Evolutionary conservation across 1,140 invertebrate genomes (phyloP), one percentile per base, ranked within the genome.

Genomic region (Zaprionus kolodkinae): DNA sequence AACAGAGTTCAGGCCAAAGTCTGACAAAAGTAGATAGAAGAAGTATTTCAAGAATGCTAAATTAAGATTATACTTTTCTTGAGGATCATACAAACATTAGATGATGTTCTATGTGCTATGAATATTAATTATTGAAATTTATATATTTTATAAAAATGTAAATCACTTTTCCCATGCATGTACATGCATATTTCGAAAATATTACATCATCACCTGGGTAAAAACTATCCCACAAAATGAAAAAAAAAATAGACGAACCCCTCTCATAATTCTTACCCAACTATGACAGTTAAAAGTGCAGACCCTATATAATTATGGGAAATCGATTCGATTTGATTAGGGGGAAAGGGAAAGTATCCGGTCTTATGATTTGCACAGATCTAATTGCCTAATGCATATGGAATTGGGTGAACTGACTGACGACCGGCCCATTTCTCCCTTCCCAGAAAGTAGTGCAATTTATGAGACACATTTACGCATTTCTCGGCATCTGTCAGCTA

Each of bases 311-410:
- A 82, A 86, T 86, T 72, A 50, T 76, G 11, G 9, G 43, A 81
- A 79, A 82, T 82, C 70, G 72, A 86, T 87, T 87, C 70, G 65
- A 79, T 79, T 85, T 74, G 77, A 83, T 79, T 30, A 30, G 27
- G 27, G 27, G 27, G 0, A 6, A 30, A 30, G 62, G 74, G 64
- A 45, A 45, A 45, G 40, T 15, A 0, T 45, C n/a, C 7, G n/a
- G 40, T 3, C 40, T 45, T 15, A 7, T 15, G 40, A 45, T 45
- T 63, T 76, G 40, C 30, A 74, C 40, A 67, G 76, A 63, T 77
- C 79, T 79, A 87, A 79, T 86, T 86, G 69, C 68, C 66, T 76
- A 86, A 86, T 87, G 72, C 76, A 79, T 69, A 77, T 60, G 52
- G 73, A 87, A 87, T 87, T 71, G 82, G 74, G 70, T 69, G 55